Evolutionary conservation across 1,140 invertebrate genomes (phyloP), one percentile per base, ranked within the genome.

Genomic region (Aphelinus atriplicis): DNA sequence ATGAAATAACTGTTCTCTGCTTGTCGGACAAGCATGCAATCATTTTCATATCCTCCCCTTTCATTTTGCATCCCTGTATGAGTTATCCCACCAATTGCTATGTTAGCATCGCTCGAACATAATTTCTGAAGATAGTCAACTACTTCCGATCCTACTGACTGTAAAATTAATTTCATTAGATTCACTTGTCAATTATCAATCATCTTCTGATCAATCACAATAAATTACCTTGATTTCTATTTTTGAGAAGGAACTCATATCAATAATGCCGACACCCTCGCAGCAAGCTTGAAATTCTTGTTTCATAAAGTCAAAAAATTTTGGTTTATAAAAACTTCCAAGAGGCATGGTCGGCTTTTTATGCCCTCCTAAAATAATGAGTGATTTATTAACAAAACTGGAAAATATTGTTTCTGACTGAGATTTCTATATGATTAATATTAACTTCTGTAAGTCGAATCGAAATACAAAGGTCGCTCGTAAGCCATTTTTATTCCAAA

Each of bases 401-500:
- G 58, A 68, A 62, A 51, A 72, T 45, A 26, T 26, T 26, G 26
- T 26, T 26, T 26, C 26, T 26, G 26, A 69, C 56, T 62, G 64
- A 10, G 68, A 48, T 57, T 26, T 26, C 26, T 26, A 26, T 26
- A 26, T 26, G 26, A 26, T 26, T 26, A 26, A 26, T 26, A 26
- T 26, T 26, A 82, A 89, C 89, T 83, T 86, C 82, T 85, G 68
- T 89, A 89, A 64, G 89, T 89, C 7, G 89, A 86, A 81, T 91
- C 89, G 78, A 91, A 91, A 81, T 91, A 91, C 10, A 91, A 82
- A 10, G 94, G 92, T 80, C 94, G 86, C 84, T 96, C 95, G 81
- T 95, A 96, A n/a, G 94, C 95, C 93, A 95, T 95, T 81, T 93
- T 93, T 75, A 95, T 93, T 46, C 93, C 93, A 89, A 95, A 96